Percentiles rank a stretch among this genome's conserved stretches.
These are phyloP conservation scores for Pseudorasbora parva DNA, from an alignment of 2,113 vertebrate species.

Conservation along the genomic window DNA sequence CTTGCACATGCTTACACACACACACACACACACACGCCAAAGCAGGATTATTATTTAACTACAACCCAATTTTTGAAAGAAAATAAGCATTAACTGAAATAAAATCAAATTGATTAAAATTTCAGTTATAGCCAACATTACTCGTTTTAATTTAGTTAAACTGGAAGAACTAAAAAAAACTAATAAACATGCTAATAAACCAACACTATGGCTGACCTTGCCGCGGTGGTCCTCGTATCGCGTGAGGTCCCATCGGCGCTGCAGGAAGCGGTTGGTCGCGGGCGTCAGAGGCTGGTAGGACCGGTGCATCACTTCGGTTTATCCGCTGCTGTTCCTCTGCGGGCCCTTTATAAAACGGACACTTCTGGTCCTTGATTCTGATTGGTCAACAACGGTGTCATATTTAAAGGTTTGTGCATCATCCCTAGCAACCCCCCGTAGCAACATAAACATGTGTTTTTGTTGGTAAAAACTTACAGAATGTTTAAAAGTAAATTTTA, in stretches of 20 bases:
- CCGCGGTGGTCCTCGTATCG: constrained; percentile 70
- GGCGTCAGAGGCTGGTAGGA: constrained; percentile 76
- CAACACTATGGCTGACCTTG: constrained; percentile 63
- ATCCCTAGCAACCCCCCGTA: not conserved
- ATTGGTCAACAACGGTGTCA: not conserved
- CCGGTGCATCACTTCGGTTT: constrained; percentile 68
- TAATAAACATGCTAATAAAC: too few relatives aligned
- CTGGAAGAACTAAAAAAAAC: too few relatives aligned
- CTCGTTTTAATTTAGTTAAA: too few relatives aligned
- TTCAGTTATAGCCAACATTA: too few relatives aligned
- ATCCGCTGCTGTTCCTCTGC: not conserved
- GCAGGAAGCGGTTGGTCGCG: constrained; percentile 74
- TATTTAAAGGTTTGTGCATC: not conserved
- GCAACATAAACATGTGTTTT: not conserved
- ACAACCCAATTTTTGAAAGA: too few relatives aligned
- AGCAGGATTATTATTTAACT: too few relatives aligned
- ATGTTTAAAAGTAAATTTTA: not conserved
- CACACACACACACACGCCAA: too few relatives aligned
- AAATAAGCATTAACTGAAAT: too few relatives aligned
- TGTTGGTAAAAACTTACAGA: not conserved
- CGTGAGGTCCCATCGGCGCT: constrained; percentile 76
- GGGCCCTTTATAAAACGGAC: not conserved
- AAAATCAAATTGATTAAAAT: too few relatives aligned
- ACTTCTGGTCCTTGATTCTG: not conserved
- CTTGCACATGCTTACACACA: too few relatives aligned